Evolutionary conservation across 2,797 vertebrate species (phyloP), one percentile per base, ranked within the genome.

Genomic region (Micromesistius poutassou): DNA sequence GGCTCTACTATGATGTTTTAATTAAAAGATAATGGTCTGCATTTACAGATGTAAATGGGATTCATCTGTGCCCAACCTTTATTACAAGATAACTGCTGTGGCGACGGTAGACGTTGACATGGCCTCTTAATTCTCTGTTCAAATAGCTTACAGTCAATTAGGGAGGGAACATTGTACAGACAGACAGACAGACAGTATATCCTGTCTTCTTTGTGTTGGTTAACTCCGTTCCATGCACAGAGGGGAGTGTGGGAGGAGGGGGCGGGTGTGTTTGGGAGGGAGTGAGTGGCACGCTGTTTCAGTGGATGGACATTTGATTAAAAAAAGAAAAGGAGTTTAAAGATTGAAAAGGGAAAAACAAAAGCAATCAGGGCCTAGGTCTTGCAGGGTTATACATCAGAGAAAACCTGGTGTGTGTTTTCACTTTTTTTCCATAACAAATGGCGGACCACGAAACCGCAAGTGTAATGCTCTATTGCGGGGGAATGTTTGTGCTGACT

Each of bases 1-100:
- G 40, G 80, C 77, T 84, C 80, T 87, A 88, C 91, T 89, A 87
- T 75, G 50, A 81, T 75, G 42, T 73, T 84, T 79, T 90, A 92
- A 90, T 92, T 91, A 91, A 92, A 91, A 92, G 91, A 90, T 92
- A 92, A 92, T 89, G 89, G 86, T 90, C 86, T 89, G 81, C 78
- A 82, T 87, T 85, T 76, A 82, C 83, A 85, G 74, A 85, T 79
- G 83, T 88, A 86, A 85, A 36, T 76, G 87, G 80, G 82, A 80
- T 86, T 86, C 76, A 86, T 80, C 55, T 62, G 81, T 81, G 84
- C 83, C 82, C 81, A 87, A 86, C 83, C 89, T 89, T 91, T 31
- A 90, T 89, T 80, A 85, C 84, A 82, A 83, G 90, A 90, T 90
- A 85, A 89, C 79, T 81, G 82, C 79, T 83, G 75, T 84, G 83